Percentiles rank a stretch among this genome's conserved stretches.
phyloP scores from a whole-genome alignment of 2,888 invertebrate genomes.

The Agriotes lineatus region DNA sequence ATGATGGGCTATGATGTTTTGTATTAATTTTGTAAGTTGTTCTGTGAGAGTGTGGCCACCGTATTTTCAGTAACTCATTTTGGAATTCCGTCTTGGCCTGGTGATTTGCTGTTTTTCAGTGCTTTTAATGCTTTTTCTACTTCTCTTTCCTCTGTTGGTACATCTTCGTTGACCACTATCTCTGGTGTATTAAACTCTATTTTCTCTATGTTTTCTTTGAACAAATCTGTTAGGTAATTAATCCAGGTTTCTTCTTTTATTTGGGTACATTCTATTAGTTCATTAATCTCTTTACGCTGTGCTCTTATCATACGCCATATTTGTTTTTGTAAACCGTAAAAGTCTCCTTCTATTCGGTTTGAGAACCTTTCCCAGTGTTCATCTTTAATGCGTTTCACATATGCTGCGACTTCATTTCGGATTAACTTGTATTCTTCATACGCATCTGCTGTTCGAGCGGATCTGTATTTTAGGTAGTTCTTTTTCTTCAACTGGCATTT shows the following conservation, averaged over 20 bases:
- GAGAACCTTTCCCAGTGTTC: background rate
- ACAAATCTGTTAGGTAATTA: background rate
- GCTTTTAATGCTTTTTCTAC: background rate
- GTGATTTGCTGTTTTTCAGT: background rate
- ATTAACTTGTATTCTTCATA: no score
- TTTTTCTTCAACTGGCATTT: background rate
- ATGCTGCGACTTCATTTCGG: no score
- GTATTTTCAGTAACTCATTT: no score
- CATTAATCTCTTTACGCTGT: no score
- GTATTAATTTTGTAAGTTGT: no score
- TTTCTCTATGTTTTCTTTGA: background rate
- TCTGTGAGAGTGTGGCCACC: no score
- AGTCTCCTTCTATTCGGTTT: background rate
- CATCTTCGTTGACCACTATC: background rate
- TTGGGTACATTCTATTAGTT: no score
- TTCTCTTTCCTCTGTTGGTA: background rate
- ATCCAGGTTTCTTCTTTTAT: background rate
- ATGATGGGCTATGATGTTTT: no score
- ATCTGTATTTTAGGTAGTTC: background rate
- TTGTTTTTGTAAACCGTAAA: background rate
- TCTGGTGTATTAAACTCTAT: background rate
- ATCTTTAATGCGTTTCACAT: background rate
- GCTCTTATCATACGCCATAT: no score
- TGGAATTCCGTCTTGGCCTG: background rate
- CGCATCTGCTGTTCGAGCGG: background rate